These are phyloP conservation scores for Catalaphyllia jardinei DNA, from an alignment of 64 coral and sea anemone genomes.

Conservation along the genomic window DNA sequence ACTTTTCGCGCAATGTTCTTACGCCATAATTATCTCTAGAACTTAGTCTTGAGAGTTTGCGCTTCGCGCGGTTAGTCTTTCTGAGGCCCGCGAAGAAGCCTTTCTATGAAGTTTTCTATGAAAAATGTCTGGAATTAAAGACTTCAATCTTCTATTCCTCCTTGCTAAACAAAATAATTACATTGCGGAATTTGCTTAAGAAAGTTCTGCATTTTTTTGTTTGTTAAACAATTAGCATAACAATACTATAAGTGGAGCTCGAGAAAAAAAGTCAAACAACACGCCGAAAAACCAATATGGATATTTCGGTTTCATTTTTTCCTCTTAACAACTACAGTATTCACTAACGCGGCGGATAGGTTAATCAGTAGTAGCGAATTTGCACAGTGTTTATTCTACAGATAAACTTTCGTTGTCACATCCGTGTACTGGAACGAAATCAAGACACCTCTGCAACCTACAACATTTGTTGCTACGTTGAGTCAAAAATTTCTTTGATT, in stretches of 20 bases:
- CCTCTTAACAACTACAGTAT: not conserved
- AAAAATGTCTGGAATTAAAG: not conserved
- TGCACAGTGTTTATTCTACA: not conserved
- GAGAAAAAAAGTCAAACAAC: conserved; percentile 12
- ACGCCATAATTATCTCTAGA: not conserved
- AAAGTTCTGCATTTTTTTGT: not conserved
- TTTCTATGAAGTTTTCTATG: not conserved
- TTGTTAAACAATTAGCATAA: conserved; percentile 9
- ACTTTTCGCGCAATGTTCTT: not conserved
- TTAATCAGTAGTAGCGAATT: not conserved
- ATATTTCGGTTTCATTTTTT: not conserved
- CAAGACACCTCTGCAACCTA: too few relatives aligned
- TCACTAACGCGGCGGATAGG: not conserved
- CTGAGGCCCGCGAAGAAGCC: not conserved
- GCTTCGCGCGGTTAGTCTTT: not conserved
- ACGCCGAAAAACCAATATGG: not conserved
- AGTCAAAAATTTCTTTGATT: too few relatives aligned
- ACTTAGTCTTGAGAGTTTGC: not conserved
- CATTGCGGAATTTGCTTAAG: not conserved
- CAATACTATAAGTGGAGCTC: not conserved
- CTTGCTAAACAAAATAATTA: not conserved
- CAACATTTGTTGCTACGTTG: too few relatives aligned
- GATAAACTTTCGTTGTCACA: too few relatives aligned
- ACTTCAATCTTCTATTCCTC: conserved; percentile 9
- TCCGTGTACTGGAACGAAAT: too few relatives aligned